A percentile compares a stretch with the other conserved stretches of the same genome.
Conservation (phyloP, 2,888 invertebrate genomes). For the Agrenia bidenticulata region DNA sequence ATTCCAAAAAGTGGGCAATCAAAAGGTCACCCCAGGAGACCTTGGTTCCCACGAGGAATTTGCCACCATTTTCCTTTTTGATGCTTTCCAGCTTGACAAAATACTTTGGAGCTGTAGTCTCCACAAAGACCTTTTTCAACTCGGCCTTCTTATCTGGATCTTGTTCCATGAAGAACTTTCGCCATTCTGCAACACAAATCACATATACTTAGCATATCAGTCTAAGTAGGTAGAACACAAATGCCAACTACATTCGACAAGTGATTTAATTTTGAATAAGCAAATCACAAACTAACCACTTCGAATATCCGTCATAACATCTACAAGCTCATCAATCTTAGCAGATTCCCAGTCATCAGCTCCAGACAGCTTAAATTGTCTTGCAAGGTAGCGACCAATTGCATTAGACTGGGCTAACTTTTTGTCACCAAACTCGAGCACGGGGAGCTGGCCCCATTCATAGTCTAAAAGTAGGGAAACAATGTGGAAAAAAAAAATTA, state of each 20-base stretch:
- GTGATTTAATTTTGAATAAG: no score
- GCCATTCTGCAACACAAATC: constrained; percentile 13
- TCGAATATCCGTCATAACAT: constrained; percentile 30
- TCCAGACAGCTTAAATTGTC: constrained; percentile 48
- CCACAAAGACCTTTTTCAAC: background rate
- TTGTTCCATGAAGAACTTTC: constrained; percentile 7
- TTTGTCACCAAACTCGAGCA: constrained; percentile 51
- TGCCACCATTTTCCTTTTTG: constrained; percentile 23
- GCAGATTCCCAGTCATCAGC: constrained; percentile 46
- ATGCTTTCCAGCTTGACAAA: constrained; percentile 17
- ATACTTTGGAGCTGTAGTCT: constrained; percentile 15
- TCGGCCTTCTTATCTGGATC: constrained; percentile 18
- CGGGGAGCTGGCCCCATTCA: constrained; percentile 50
- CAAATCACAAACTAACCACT: constrained; percentile 18
- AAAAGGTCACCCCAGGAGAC: constrained; percentile 31
- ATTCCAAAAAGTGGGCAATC: constrained; percentile 1
- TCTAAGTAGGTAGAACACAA: no score
- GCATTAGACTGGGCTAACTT: constrained; percentile 52
- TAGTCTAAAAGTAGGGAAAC: background rate
- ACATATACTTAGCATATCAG: no score
- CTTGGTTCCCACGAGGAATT: constrained; percentile 15
- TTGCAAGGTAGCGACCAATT: constrained; percentile 53
- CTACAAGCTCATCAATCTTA: constrained; percentile 40
- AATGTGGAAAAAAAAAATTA: no score
- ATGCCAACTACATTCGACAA: no score